A percentile compares a stretch with the other conserved stretches of the same genome.
Conservation (phyloP, 2,888 invertebrate species). For the Caenorhabditis sp. region DNA sequence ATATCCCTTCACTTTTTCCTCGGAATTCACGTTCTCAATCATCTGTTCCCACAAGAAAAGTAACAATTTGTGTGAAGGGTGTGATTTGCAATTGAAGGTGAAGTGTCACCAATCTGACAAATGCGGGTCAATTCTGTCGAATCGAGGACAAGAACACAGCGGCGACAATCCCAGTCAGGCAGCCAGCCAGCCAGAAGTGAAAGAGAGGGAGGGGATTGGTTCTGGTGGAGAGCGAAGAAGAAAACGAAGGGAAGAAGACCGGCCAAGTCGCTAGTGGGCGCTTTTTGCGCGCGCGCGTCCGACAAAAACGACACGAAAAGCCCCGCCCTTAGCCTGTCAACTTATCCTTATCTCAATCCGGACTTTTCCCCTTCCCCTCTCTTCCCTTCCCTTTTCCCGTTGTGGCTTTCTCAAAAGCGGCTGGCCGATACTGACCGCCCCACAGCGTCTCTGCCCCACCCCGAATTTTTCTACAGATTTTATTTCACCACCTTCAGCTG, state of each 20-base stretch:
- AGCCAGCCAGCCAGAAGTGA: conserved; percentile 35
- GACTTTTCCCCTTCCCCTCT: conserved; percentile 53
- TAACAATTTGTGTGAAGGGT: conserved; percentile 43
- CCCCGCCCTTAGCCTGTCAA: conserved; percentile 57
- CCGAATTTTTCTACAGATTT: conserved; percentile 30
- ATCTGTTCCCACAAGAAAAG: neutral
- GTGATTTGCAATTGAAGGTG: conserved; percentile 51
- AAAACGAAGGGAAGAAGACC: conserved; percentile 23
- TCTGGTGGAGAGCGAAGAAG: conserved; percentile 17
- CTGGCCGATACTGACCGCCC: conserved; percentile 23
- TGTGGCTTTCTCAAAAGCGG: conserved; percentile 43
- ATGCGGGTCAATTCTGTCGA: conserved; percentile 56
- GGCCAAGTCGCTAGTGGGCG: conserved; percentile 45
- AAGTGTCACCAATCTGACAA: conserved; percentile 54
- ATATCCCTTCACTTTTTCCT: conserved; percentile 10
- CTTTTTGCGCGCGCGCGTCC: conserved; percentile 43
- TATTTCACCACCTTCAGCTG: conserved; percentile 9
- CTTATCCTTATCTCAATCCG: conserved; percentile 58
- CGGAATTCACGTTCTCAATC: too few species aligned
- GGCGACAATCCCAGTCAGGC: too few species aligned
- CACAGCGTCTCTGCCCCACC: conserved; percentile 10
- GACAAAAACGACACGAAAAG: conserved; percentile 58
- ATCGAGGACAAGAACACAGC: conserved; percentile 58
- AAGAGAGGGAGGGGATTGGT: conserved; percentile 23
- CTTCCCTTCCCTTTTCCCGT: conserved; percentile 30